Evolutionary conservation across 2,797 vertebrate genomes (phyloP), one percentile per base, ranked within the genome.

Genomic region (Halcyon leucocephala): DNA sequence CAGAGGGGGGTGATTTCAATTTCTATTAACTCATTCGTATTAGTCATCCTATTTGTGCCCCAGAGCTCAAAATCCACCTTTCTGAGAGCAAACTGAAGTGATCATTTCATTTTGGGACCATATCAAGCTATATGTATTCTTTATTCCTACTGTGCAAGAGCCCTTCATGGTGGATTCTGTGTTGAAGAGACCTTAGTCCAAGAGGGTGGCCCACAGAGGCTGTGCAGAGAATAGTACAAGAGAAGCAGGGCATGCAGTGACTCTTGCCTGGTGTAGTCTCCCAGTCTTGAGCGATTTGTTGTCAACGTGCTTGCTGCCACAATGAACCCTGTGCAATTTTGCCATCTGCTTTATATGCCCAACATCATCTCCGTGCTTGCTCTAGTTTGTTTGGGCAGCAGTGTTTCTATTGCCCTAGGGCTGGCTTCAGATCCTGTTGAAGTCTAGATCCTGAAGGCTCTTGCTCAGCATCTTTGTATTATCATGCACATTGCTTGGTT

Each of bases 1-100:
- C 76, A 80, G 86, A 87, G 70, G 48, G 60, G 48, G 71, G 8
- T 77, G 72, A 87, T 89, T 96, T 94, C 80, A 29, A 65, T 90
- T 95, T 93, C 84, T 87, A 82, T 96, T 89, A 91, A 91, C 84
- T 87, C 65, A 54, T 73, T 89, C 1, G 0, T 82, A 70, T 94
- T 85, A 90, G 62, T 86, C 78, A 84, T 82, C 55, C 28, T 77
- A 11, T 60, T 90, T 89, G 77, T 80, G 74, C 49, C 19, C 15
- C 10, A 61, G 82, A 61, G 48, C 51, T 76, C 48, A 82, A 85
- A 82, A 86, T 79, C 62, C 7, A 39, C 55, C 14, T 87, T 86
- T 86, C 24, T 11, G 55, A 91, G 64, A 61, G 64, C 67, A 86
- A 79, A 89, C 24, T 64, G 42, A 88, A 95, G 79, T 25, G 20